Percentiles rank a stretch among this genome's conserved stretches.
Evolutionary conservation across 2,797 vertebrate species (phyloP).

Genomic region (Mycteria americana): DNA sequence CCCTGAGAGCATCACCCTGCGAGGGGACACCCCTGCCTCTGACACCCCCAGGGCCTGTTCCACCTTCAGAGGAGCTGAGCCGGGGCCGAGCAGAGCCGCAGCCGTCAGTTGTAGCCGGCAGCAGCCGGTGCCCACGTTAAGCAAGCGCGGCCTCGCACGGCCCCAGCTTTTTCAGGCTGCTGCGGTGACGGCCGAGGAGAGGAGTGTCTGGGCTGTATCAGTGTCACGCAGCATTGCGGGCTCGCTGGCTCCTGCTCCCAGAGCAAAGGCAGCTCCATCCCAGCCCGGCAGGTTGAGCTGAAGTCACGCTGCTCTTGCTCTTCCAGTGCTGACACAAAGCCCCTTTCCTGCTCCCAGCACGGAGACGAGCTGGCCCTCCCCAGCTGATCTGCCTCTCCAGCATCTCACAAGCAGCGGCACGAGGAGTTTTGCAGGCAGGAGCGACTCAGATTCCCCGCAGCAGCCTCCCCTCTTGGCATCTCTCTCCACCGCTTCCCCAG

Average conservation of each 20-base stretch:
- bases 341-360: not conserved
- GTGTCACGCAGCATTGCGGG: not conserved
- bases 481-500: not conserved
- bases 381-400: not conserved
- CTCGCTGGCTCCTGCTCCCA: not conserved
- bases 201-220: not conserved
- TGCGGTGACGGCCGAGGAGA: accelerated
- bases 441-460: not conserved
- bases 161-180: not conserved
- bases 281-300: not conserved
- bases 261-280: not conserved
- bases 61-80: not conserved
- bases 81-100: accelerated
- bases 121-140: not conserved
- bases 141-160: not conserved
- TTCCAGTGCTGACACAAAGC: not conserved
- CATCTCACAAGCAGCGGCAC: accelerated
- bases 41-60: not conserved
- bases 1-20: accelerated
- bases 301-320: not conserved
- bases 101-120: not conserved
- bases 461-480: not conserved
- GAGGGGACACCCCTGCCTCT: not conserved
- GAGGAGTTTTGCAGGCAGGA: not conserved
- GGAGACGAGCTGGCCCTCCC: not conserved